phyloP scores from a whole-genome alignment of 2,113 vertebrate species.

The Connochaetes taurinus region DNA sequence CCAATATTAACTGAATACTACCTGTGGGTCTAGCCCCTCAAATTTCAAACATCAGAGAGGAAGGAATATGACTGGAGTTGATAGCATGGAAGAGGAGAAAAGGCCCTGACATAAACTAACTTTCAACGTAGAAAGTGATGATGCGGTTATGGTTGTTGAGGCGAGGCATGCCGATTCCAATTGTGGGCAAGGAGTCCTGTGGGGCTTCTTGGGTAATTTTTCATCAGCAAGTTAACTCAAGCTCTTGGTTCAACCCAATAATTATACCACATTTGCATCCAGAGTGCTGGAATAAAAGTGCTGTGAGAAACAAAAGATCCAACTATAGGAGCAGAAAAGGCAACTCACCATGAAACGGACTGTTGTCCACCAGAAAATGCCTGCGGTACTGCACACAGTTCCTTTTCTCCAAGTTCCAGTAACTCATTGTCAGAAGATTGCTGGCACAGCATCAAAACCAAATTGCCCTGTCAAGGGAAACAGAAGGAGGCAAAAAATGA shows the following conservation, averaged over 20 bases:
- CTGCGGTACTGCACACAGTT: slow-evolving; percentile 88
- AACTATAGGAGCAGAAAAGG: accelerated
- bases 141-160: accelerated
- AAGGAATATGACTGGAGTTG: background rate
- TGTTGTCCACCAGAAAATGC: slow-evolving; percentile 95
- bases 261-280: background rate
- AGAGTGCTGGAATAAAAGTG: background rate
- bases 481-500: background rate
- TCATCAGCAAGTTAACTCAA: background rate
- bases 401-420: slow-evolving; percentile 83
- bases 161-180: background rate
- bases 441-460: slow-evolving; percentile 73
- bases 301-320: background rate
- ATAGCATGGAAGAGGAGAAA: background rate
- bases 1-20: background rate
- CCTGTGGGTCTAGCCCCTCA: too few species aligned
- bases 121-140: accelerated
- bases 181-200: too few species aligned
- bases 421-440: slow-evolving; percentile 82
- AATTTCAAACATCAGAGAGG: background rate
- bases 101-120: background rate
- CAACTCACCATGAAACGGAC: slow-evolving; percentile 89
- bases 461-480: slow-evolving; percentile 60
- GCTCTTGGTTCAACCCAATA: background rate
- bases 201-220: background rate